phyloP scores from a whole-genome alignment of 2,113 vertebrate species.

The Mionectes macconnelli region DNA sequence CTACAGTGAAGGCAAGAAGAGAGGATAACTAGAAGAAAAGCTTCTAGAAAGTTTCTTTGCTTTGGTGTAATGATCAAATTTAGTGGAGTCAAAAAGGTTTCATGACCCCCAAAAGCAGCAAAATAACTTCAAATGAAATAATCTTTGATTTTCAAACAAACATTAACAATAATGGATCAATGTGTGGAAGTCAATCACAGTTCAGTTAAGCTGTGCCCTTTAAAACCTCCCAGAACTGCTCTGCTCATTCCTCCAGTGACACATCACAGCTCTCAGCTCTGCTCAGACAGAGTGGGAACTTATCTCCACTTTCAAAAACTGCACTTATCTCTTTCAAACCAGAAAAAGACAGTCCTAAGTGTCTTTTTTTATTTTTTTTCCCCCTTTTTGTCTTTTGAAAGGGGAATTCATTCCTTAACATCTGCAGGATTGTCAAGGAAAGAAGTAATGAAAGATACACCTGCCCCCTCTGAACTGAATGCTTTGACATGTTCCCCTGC shows the following conservation, averaged over 20 bases:
- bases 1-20: neutral
- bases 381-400: neutral
- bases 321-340: neutral
- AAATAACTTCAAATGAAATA: constrained; percentile 9
- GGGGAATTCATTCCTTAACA: neutral
- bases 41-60: neutral
- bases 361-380: neutral
- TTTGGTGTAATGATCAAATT: neutral
- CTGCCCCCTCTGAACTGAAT: neutral
- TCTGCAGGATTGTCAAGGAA: neutral
- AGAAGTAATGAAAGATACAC: neutral
- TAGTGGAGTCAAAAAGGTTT: neutral
- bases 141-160: constrained; percentile 34
- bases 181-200: constrained; percentile 40
- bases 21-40: neutral
- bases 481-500: neutral
- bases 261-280: neutral
- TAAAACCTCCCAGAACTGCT: constrained; percentile 4
- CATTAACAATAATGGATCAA: constrained; percentile 12
- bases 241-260: neutral
- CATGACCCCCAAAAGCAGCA: neutral
- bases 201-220: constrained; percentile 16
- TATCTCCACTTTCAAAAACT: neutral
- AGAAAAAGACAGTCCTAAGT: neutral
- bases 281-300: neutral